phyloP scores from a whole-genome alignment of 2,888 invertebrate species.

The Sinhomidia bicolor region DNA sequence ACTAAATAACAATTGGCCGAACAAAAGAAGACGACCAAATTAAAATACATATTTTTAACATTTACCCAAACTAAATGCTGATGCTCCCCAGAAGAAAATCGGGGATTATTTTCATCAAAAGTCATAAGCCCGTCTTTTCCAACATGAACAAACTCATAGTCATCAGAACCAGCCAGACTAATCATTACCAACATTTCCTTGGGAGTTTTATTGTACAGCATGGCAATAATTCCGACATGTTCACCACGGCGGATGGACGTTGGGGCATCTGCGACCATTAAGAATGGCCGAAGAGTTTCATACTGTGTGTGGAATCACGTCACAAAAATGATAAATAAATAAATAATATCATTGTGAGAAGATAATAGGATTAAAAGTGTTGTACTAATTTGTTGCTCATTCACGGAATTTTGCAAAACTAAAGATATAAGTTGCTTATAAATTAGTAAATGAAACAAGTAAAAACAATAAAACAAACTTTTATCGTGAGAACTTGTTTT shows the following conservation, averaged over 20 bases:
- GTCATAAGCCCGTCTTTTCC: constrained; percentile 83
- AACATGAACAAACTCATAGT: constrained; percentile 83
- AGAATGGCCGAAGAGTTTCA: constrained; percentile 83
- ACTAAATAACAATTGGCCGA: too few relatives aligned
- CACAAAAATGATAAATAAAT: not conserved
- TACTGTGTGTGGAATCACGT: constrained; percentile 80
- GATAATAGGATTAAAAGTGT: not conserved
- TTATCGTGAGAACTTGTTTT: constrained; percentile 35
- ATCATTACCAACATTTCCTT: constrained; percentile 82
- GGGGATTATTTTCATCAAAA: constrained; percentile 82
- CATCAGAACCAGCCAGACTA: constrained; percentile 83
- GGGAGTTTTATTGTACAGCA: constrained; percentile 81
- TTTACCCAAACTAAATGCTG: constrained; percentile 83
- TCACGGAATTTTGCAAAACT: not conserved
- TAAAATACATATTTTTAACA: too few relatives aligned
- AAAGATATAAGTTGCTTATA: not conserved
- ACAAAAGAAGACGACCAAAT: too few relatives aligned
- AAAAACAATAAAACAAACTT: not conserved
- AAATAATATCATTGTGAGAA: not conserved
- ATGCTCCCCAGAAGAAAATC: constrained; percentile 83
- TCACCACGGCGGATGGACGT: constrained; percentile 83
- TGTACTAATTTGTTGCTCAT: constrained; percentile 14
- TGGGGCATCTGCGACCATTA: constrained; percentile 83
- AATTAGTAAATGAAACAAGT: constrained; percentile 29
- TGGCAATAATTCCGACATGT: constrained; percentile 82